Evolutionary conservation across 1,140 invertebrate species (phyloP).

Genomic region (Archegozetes longisetosus): DNA sequence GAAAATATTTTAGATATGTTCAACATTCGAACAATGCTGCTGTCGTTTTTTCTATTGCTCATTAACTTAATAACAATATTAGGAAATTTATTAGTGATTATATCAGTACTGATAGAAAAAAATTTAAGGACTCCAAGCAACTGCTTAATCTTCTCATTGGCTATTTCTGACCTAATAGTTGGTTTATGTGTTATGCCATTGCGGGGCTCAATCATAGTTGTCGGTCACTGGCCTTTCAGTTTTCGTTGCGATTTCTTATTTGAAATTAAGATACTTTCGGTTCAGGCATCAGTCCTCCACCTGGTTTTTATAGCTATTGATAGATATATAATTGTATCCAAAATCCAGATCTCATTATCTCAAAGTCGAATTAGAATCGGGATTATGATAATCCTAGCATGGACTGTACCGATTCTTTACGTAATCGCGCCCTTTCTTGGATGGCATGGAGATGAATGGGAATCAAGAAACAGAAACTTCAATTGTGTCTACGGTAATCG

Average conservation of each 20-base stretch:
- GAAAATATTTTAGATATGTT: too few species aligned
- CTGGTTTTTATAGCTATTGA: slow-evolving; percentile 83
- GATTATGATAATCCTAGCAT: background rate
- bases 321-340: slow-evolving; percentile 13
- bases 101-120: slow-evolving; percentile 84
- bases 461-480: background rate
- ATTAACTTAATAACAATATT: slow-evolving; percentile 22
- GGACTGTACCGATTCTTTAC: background rate
- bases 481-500: background rate
- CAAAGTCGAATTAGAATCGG: background rate
- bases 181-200: slow-evolving; percentile 36
- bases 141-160: slow-evolving; percentile 35
- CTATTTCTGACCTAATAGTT: slow-evolving; percentile 35
- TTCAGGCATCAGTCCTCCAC: slow-evolving; percentile 63
- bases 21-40: too few species aligned
- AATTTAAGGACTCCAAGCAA: slow-evolving; percentile 59
- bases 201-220: slow-evolving; percentile 20
- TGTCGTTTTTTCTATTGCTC: too few species aligned
- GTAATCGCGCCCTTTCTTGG: background rate
- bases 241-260: background rate
- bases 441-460: background rate
- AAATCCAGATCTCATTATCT: background rate
- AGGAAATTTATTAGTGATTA: slow-evolving; percentile 73
- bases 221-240: background rate
- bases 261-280: slow-evolving; percentile 53